Evolutionary conservation across 2,113 vertebrate species (phyloP), one percentile per base, ranked within the genome.

Genomic region (Amia ocellicauda): DNA sequence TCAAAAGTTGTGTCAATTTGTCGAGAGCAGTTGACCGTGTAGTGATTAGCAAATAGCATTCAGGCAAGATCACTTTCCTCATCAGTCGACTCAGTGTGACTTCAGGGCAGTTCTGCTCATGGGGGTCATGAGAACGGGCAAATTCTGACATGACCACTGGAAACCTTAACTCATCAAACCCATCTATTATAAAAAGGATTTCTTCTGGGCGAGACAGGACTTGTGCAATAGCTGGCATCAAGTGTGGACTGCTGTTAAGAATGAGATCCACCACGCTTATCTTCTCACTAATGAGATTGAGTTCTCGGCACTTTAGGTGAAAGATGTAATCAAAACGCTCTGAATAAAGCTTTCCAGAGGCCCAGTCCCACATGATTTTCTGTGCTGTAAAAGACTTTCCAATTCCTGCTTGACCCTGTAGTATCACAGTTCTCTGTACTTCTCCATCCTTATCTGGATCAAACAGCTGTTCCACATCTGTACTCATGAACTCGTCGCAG

Each of bases 361-460:
- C 67, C 83, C 82, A 85, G 70, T 80, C 82, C 2, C 72, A 64
- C 69, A 85, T 71, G 60, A 83, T 79, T 31, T 88, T 86, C 31
- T 74, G 76, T 26, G 71, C 74, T 1, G 78, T 82, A 73, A 80
- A 75, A 22, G 82, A 80, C 63, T 86, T 86, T 54, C 86, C 83
- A n/a, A 80, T 81, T 63, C 84, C 86, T 20, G 79, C 78, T 3
- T 83, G 73, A 11, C 85, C 85, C 62, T 80, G 81, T 24, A 86
- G 64, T 53, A 85, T 72, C 3, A 85, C 81, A 0, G 79, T 77
- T 56, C 61, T 66, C 2, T 68, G 70, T 29, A 43, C n/a, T 19
- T 14, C 8, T 23, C 56, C 56, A 7, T 43, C 19, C 26, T 56
- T 24, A 29, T 57, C 56, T 0, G 43, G 36, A 17, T 7, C 24